Evolutionary conservation across 2,797 vertebrate genomes (phyloP).

Genomic region (Spinibarbus caldwelli): DNA sequence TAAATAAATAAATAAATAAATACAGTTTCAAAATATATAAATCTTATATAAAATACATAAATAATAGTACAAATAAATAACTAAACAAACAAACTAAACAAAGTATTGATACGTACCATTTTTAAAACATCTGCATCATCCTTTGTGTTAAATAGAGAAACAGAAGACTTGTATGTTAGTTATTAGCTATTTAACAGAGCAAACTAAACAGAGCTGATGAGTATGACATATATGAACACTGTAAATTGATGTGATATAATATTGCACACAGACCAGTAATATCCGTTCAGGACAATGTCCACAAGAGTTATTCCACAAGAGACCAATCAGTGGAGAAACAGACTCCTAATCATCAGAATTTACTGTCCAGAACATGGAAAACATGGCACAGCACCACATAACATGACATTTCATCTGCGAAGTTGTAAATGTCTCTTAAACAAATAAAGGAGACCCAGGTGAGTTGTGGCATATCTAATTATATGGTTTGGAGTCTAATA

Average conservation of each 20-base stretch:
- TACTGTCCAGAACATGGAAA: conserved; percentile 14
- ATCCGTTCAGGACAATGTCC: conserved; percentile 3
- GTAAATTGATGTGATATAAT: not conserved
- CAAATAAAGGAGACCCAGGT: not conserved
- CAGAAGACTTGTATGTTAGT: not conserved
- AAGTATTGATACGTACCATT: not conserved
- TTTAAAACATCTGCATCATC: not conserved
- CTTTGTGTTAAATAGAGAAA: not conserved
- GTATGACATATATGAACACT: not conserved
- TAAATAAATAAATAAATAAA: too few species aligned
- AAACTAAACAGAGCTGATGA: not conserved
- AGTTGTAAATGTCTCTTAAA: not conserved
- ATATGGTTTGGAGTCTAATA: not conserved
- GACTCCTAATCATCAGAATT: not conserved
- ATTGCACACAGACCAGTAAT: not conserved
- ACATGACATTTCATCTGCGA: not conserved
- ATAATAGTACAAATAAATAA: too few species aligned
- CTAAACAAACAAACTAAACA: too few species aligned
- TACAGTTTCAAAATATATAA: too few species aligned
- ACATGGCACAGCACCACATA: not conserved
- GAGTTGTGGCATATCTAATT: not conserved
- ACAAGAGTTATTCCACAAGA: not conserved
- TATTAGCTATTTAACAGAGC: not conserved
- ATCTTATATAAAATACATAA: too few species aligned
- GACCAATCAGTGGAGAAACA: not conserved